Base-by-base conservation (phyloP, 2,888 invertebrate genomes). In the Acrobasis repandana region DNA sequence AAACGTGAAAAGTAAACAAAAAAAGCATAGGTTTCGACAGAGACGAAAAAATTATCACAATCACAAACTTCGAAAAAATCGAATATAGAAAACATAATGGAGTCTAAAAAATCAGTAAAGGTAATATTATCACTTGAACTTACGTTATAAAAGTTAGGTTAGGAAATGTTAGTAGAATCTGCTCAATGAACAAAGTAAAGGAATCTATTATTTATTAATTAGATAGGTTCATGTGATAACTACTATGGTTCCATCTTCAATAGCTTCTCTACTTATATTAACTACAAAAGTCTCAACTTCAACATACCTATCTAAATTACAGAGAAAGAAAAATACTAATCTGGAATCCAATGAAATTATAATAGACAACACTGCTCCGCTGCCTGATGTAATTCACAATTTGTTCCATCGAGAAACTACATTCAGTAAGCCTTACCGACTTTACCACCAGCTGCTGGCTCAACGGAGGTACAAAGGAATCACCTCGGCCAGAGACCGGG, bases 401-500 rank as follows among this genome's bases (percentile, higher is more conserved):
- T 34, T 67, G 1, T 43, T 61, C 9, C 9, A 56, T 15, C 36
- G 63, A 34, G 64, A 63, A 34, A 61, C 82, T 80, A 61, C 18
- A 14, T 54, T 54, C n/a, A 68, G 63, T 1, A 82, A 83, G 58
- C 77, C 85, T 1, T 81, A 75, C 61, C 66, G 63, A 38, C 78
- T 79, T 54, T 86, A 83, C 60, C 69, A 70, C 57, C 75, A 80
- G 64, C 72, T 75, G 38, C 60, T 87, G 9, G 72, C 77, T 36
- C 86, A 81, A 38, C 67, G 77, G 5, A 69, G 70, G 0, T 67
- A 69, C 6, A 67, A 61, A 2, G 60, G 15, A 1, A 20, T 38
- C 1, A 0, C 0, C 1, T 54, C 38, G 9, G 51, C 57, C 36
- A 0, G 59, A 36, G 10, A 62, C 34, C 67, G 63, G 28, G 73